phyloP scores from a whole-genome alignment of 2,113 vertebrate genomes.

The Anoura caudifer region DNA sequence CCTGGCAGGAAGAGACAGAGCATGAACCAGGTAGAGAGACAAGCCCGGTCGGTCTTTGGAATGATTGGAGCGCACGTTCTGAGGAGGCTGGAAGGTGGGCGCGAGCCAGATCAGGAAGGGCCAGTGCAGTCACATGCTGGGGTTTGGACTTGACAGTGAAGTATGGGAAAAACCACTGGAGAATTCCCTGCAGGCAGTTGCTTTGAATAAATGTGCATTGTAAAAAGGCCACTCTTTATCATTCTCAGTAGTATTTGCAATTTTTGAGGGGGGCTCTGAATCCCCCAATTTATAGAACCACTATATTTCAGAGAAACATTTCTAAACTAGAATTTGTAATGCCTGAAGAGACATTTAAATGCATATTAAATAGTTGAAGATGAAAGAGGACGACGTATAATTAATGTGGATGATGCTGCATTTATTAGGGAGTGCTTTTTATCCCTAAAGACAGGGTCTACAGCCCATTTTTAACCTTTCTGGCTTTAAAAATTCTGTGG shows the following conservation, averaged over 20 bases:
- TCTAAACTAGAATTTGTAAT: neutral
- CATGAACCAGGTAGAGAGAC: neutral
- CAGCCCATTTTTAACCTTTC: neutral
- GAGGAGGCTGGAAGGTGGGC: neutral
- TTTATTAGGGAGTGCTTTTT: neutral
- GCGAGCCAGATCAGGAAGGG: neutral
- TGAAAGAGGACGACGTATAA: conserved; percentile 25
- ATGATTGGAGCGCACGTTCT: rapidly evolving
- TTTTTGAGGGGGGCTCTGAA: neutral
- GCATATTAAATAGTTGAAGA: neutral
- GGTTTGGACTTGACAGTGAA: neutral
- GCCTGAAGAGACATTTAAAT: neutral
- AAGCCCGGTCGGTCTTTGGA: too few relatives aligned
- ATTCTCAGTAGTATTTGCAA: conserved; percentile 4
- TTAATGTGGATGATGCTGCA: neutral
- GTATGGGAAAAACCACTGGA: neutral
- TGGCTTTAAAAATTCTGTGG: neutral
- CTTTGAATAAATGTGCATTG: neutral
- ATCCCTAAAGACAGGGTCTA: neutral
- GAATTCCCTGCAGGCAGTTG: neutral
- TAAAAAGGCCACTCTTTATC: neutral
- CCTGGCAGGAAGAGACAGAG: neutral
- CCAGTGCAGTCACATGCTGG: neutral
- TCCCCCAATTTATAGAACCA: neutral
- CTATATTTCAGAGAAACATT: conserved; percentile 13